A percentile compares a stretch with the other conserved stretches of the same genome.
These are phyloP conservation scores for Fulmarus glacialis DNA, from an alignment of 2,113 vertebrate genomes.

Conservation along the genomic window DNA sequence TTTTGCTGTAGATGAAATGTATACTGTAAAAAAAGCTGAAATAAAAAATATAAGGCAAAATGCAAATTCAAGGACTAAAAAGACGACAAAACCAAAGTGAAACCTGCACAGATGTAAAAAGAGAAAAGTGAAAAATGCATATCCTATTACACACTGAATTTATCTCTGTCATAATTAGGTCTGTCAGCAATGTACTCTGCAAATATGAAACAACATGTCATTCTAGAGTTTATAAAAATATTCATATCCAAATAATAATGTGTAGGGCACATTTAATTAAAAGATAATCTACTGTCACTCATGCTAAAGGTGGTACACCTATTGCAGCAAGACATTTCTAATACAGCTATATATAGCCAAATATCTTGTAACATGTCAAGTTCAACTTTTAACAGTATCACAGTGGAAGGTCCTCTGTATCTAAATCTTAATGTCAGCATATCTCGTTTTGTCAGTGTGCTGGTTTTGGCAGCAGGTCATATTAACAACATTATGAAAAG, in stretches of 20 bases:
- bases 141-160: neutral
- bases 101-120: neutral
- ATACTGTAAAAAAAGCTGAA: neutral
- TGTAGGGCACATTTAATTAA: neutral
- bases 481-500: neutral
- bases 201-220: neutral
- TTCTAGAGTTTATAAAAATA: neutral
- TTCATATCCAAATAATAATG: neutral
- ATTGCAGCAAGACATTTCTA: neutral
- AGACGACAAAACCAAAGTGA: neutral
- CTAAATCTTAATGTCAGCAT: slow-evolving; percentile 12
- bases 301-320: neutral
- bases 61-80: neutral
- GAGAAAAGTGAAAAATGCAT: neutral
- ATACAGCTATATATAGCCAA: neutral
- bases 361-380: neutral
- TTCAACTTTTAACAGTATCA: slow-evolving; percentile 2
- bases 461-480: neutral
- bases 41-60: neutral
- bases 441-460: neutral
- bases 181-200: neutral
- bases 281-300: neutral
- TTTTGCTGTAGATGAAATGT: neutral
- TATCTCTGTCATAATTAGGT: neutral
- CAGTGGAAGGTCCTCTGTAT: neutral